phyloP scores from a whole-genome alignment of 2,797 vertebrate species.

The Bovichtus variegatus region DNA sequence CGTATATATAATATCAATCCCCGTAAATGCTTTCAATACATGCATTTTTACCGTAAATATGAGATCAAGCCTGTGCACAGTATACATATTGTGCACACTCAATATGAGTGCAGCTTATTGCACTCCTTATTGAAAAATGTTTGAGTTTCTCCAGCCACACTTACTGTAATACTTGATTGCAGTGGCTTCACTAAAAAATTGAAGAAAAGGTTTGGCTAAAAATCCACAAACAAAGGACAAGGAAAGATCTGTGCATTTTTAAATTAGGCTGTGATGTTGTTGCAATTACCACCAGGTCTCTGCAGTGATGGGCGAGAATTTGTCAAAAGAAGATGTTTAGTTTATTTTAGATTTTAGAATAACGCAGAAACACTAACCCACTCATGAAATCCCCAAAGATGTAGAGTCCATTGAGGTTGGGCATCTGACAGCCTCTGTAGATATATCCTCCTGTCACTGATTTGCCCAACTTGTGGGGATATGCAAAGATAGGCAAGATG shows the following conservation, averaged over 20 bases:
- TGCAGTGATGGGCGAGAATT: background rate
- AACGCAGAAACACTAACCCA: conserved; percentile 77
- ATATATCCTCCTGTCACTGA: conserved; percentile 90
- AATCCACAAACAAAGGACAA: background rate
- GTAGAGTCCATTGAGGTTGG: conserved; percentile 89
- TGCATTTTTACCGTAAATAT: background rate
- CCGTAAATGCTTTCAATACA: background rate
- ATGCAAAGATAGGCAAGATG: conserved; percentile 88
- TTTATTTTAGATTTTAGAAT: background rate
- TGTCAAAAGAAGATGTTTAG: background rate
- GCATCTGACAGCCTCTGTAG: conserved; percentile 90
- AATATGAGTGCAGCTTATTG: background rate
- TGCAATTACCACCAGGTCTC: background rate
- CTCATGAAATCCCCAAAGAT: conserved; percentile 92
- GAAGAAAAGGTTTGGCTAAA: background rate
- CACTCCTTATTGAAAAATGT: background rate
- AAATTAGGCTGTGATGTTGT: too few relatives aligned
- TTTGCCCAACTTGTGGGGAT: conserved; percentile 88
- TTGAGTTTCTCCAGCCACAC: background rate
- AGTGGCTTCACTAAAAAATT: background rate
- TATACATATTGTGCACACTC: too few relatives aligned
- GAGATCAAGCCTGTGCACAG: background rate
- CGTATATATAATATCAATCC: background rate
- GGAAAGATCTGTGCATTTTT: background rate
- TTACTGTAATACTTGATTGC: background rate